phyloP scores from a whole-genome alignment of 2,888 invertebrate species.

The Agrochola macilenta region DNA sequence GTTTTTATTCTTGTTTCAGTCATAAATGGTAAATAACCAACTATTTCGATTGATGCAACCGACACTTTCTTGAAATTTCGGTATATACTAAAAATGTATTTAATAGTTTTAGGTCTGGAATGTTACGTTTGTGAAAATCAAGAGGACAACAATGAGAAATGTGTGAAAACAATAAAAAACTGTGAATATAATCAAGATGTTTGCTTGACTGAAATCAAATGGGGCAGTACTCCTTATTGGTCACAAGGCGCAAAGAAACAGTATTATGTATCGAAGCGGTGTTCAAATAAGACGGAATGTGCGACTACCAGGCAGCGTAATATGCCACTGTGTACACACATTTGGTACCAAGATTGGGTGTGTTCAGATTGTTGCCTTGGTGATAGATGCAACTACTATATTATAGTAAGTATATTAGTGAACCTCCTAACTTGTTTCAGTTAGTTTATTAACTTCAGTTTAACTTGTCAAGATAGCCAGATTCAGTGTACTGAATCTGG shows the following conservation, averaged over 20 bases:
- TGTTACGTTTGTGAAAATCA: conserved; percentile 99
- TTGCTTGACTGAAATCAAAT: conserved; percentile 96
- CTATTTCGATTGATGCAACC: conserved; percentile 2
- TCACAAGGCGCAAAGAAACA: conserved; percentile 97
- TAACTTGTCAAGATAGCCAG: neutral
- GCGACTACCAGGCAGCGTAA: conserved; percentile 92
- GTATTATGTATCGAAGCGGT: conserved; percentile 97
- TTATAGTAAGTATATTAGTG: conserved; percentile 94
- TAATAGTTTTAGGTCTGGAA: conserved; percentile 93
- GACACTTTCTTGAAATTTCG: neutral
- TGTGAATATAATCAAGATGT: conserved; percentile 97
- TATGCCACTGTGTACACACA: conserved; percentile 95
- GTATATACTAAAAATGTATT: conserved; percentile 39
- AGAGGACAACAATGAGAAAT: conserved; percentile 97
- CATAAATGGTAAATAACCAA: conserved; percentile 59
- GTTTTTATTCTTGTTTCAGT: conserved; percentile 53
- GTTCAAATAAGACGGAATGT: conserved; percentile 95
- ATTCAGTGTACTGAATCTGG: neutral
- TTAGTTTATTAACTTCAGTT: neutral
- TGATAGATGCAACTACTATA: conserved; percentile 98
- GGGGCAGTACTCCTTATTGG: conserved; percentile 99
- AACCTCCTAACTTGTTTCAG: neutral
- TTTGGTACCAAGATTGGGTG: conserved; percentile 99
- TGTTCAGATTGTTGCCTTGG: conserved; percentile 99
- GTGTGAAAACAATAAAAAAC: conserved; percentile 96